A percentile compares a stretch with the other conserved stretches of the same genome.
Conservation (phyloP, 2,113 vertebrate species). For the Eolophus roseicapilla region DNA sequence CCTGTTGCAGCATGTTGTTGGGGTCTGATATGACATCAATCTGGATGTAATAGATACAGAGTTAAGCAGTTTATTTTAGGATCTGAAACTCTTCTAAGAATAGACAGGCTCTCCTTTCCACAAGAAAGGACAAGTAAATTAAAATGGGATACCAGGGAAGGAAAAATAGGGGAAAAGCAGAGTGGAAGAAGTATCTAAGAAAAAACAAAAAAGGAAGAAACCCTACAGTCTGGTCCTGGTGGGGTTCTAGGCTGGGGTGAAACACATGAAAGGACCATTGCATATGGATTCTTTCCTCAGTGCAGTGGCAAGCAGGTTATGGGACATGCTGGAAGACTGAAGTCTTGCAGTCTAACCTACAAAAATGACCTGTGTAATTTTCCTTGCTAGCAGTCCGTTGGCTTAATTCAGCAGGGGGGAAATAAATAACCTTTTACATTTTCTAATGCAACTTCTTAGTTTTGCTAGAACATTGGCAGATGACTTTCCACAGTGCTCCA, state of each 20-base stretch:
- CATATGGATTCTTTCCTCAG: background rate
- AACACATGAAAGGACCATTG: background rate
- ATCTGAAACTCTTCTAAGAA: slow-evolving; percentile 38
- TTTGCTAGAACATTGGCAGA: background rate
- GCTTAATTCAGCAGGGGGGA: background rate
- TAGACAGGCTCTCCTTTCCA: slow-evolving; percentile 42
- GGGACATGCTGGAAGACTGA: background rate
- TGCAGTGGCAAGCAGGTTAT: background rate
- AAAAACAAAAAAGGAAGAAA: background rate
- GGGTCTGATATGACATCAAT: slow-evolving; percentile 35
- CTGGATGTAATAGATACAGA: slow-evolving; percentile 64
- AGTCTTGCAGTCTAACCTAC: background rate
- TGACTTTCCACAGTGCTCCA: background rate
- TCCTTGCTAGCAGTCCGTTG: background rate
- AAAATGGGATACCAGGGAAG: background rate
- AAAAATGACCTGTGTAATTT: background rate
- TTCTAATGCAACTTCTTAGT: background rate
- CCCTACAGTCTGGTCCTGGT: background rate
- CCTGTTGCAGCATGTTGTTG: background rate
- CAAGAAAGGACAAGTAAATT: slow-evolving; percentile 49
- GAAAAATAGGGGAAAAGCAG: background rate
- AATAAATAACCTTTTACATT: background rate
- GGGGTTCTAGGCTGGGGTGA: background rate
- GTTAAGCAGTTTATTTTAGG: slow-evolving; percentile 65
- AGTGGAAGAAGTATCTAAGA: background rate